Evolutionary conservation across 2,888 invertebrate genomes (phyloP), one percentile per base, ranked within the genome.

Genomic region (Agrenia bidenticulata): DNA sequence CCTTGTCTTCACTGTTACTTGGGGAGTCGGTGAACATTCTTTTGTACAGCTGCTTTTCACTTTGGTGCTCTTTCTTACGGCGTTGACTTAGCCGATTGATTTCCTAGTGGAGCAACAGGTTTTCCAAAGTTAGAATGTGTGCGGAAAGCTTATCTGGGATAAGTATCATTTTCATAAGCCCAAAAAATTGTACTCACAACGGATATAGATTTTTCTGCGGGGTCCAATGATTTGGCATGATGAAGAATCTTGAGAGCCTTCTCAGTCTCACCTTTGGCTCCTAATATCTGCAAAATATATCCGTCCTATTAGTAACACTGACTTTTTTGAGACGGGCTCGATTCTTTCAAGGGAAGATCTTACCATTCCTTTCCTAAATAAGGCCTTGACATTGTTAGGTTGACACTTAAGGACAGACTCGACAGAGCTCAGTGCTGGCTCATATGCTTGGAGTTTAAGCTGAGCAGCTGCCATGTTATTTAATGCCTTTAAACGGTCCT

Each of bases 381-480:
- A 81, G 0, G 95, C 95, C 80, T 96, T 96, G 0, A 92, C 88
- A 82, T 96, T 95, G 67, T 87, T 82, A 0, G 94, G 93, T 79
- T 94, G 90, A 77, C 90, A 89, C 69, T 86, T 84, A 15, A 95
- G 81, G 1, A 95, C 95, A 78, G 87, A 85, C 58, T 90, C 89
- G 27, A 94, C 88, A 9, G 92, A 91, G 80, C 87, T 85, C 24
- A 94, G 82, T 5, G 94, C 94, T 11, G 90, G 88, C 75, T 92
- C 92, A 78, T 86, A 92, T 9, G 91, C 89, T 62, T 89, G 88
- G 42, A 90, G 88, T 83, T 92, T 94, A 73, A 95, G 84, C 81
- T 95, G 94, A 15, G 94, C 91, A 70, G 92, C 92, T 15, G 94
- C 94, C 84, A 95, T 86, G 79, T 96, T 96, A 79, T 95, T 95